A percentile compares a stretch with the other conserved stretches of the same genome.
Evolutionary conservation across 1,140 invertebrate genomes (phyloP).

Genomic region (Drosophila setifemur): DNA sequence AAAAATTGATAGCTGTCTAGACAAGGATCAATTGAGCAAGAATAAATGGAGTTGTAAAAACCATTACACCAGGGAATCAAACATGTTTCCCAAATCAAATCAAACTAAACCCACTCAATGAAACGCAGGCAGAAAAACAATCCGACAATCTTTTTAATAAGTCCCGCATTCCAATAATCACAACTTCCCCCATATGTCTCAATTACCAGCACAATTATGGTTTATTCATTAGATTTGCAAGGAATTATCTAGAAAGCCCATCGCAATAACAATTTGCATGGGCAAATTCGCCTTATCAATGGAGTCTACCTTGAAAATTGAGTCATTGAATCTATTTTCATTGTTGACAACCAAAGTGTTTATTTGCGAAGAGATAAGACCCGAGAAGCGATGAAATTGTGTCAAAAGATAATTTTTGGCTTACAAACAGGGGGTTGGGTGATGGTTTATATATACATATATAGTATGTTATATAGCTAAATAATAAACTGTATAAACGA

Average conservation of each 20-base stretch:
- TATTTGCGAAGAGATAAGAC: slow-evolving; percentile 50
- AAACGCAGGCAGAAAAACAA: no score
- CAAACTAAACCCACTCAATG: no score
- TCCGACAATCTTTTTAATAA: no score
- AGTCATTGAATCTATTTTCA: slow-evolving; percentile 67
- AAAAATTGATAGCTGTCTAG: slow-evolving; percentile 25
- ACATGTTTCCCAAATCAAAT: no score
- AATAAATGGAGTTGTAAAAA: slow-evolving; percentile 5
- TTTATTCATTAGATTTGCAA: slow-evolving; percentile 27
- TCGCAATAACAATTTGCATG: slow-evolving; percentile 24
- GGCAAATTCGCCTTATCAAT: slow-evolving; percentile 35
- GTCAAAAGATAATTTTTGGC: slow-evolving; percentile 63
- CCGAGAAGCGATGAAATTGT: slow-evolving; percentile 45
- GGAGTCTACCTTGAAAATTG: slow-evolving; percentile 31
- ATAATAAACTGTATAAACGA: slow-evolving; percentile 5
- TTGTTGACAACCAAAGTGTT: slow-evolving; percentile 52
- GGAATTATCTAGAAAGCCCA: not conserved
- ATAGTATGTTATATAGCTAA: slow-evolving; percentile 3
- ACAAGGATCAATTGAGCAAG: not conserved
- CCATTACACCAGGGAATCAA: no score
- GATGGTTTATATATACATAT: not conserved
- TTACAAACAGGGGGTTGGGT: not conserved
- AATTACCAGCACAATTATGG: slow-evolving; percentile 27
- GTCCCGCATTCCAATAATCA: not conserved
- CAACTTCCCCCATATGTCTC: slow-evolving; percentile 6